These are phyloP conservation scores for Maniola jurtina DNA, from an alignment of 1,140 invertebrate species.

Conservation along the genomic window DNA sequence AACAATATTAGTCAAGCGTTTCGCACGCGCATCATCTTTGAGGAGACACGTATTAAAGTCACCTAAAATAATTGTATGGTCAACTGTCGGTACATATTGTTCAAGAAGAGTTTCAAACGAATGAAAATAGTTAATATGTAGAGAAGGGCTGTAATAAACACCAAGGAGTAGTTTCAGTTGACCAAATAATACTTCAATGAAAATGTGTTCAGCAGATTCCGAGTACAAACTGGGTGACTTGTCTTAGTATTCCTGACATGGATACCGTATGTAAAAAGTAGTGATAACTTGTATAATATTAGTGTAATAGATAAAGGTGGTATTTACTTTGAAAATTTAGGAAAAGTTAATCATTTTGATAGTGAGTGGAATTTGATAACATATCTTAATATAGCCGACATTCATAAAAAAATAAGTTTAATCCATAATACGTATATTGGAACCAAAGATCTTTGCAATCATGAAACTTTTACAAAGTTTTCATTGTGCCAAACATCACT, in stretches of 20 bases:
- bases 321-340: constrained; percentile 2
- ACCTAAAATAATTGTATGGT: no score
- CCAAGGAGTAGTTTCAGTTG: no score
- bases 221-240: no score
- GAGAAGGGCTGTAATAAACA: no score
- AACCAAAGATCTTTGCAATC: not conserved
- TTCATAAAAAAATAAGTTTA: not conserved
- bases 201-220: no score
- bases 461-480: not conserved
- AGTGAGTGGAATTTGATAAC: constrained; percentile 1
- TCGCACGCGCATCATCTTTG: no score
- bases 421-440: not conserved
- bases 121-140: no score
- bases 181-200: no score
- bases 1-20: no score
- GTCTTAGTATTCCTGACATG: not conserved
- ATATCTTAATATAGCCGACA: not conserved
- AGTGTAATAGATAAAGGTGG: not conserved
- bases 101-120: no score
- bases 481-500: not conserved
- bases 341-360: constrained; percentile 1
- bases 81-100: no score
- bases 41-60: no score
- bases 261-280: constrained; percentile 2
- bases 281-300: not conserved